Percentiles rank a stretch among this genome's conserved stretches.
These are phyloP conservation scores for Drosophila obscura DNA, from an alignment of 1,140 invertebrate genomes.

Conservation along the genomic window DNA sequence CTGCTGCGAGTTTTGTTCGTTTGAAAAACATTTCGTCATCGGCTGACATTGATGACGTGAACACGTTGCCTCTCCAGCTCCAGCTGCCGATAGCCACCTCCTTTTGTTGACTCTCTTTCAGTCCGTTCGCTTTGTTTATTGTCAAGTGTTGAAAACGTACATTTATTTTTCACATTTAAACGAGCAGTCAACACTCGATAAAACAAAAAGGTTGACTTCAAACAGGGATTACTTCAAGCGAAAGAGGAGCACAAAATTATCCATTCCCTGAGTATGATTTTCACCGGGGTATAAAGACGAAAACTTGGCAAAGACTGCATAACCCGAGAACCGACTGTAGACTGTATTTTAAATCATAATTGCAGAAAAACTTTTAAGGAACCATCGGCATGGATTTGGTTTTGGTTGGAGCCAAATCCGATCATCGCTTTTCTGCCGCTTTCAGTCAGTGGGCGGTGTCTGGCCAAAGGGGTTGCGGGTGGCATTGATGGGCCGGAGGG, in stretches of 20 bases:
- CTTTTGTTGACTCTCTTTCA: conserved; percentile 24
- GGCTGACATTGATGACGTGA: conserved; percentile 66
- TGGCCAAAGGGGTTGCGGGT: background rate
- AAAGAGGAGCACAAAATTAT: conserved; percentile 13
- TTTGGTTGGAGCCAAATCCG: too few relatives aligned
- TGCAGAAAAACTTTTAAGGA: too few relatives aligned
- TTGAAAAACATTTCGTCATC: conserved; percentile 76
- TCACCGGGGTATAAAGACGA: too few relatives aligned
- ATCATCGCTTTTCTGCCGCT: conserved; percentile 22
- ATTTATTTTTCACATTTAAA: conserved; percentile 67
- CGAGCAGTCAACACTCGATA: conserved; percentile 12
- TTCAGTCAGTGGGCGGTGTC: conserved; percentile 22
- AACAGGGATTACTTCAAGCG: conserved; percentile 14
- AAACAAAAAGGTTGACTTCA: conserved; percentile 31
- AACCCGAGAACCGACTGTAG: too few relatives aligned
- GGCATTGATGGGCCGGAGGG: background rate
- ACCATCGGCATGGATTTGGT: too few relatives aligned
- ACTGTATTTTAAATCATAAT: too few relatives aligned
- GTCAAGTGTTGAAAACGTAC: conserved; percentile 33
- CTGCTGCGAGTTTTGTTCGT: conserved; percentile 55
- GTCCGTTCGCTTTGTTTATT: conserved; percentile 48
- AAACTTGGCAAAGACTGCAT: too few relatives aligned
- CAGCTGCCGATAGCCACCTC: background rate
- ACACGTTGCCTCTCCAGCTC: conserved; percentile 27
- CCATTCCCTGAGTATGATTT: background rate